phyloP scores from a whole-genome alignment of 2,888 invertebrate species.

The Trichopoda pennipes region DNA sequence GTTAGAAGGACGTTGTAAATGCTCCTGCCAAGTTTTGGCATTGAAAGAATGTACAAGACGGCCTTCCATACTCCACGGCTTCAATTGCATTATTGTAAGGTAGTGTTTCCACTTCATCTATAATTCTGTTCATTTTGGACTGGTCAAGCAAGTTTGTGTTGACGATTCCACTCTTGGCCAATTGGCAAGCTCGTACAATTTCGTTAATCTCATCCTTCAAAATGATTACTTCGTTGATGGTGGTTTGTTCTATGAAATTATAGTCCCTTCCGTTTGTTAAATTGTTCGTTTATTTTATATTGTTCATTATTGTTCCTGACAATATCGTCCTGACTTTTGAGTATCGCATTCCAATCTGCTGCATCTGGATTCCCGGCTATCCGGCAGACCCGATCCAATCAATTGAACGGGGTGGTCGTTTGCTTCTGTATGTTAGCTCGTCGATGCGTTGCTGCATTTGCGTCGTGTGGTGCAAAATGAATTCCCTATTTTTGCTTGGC shows the following conservation, averaged over 20 bases:
- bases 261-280: neutral
- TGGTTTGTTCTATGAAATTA: neutral
- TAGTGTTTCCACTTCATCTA: neutral
- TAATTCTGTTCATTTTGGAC: neutral
- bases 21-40: no score
- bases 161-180: no score
- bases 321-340: neutral
- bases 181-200: no score
- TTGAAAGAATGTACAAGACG: no score
- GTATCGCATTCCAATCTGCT: neutral
- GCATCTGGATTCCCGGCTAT: neutral
- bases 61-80: neutral
- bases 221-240: no score
- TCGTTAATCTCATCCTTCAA: conserved; percentile 21
- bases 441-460: neutral
- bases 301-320: neutral
- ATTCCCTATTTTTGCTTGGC: neutral
- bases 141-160: neutral
- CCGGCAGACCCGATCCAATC: no score
- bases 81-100: neutral
- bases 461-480: neutral
- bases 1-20: no score
- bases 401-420: neutral
- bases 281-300: neutral
- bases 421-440: neutral